Evolutionary conservation across 2,888 invertebrate species (phyloP).

Genomic region (Caenorhabditis drosophilae): DNA sequence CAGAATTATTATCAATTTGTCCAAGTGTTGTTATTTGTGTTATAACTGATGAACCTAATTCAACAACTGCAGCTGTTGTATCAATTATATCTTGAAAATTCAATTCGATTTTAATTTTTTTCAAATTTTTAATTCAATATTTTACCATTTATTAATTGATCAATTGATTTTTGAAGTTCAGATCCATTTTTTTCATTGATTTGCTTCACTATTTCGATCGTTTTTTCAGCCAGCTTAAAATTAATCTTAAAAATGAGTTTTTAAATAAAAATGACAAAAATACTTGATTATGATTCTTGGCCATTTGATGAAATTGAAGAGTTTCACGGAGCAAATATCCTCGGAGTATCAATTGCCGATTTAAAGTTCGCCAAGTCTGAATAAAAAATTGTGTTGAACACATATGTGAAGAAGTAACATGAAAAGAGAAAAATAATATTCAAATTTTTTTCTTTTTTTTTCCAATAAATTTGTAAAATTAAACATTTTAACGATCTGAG

Average conservation of each 20-base stretch:
- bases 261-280: too few relatives aligned
- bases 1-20: slow-evolving; percentile 78
- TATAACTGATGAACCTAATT: slow-evolving; percentile 78
- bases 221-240: slow-evolving; percentile 31
- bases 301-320: slow-evolving; percentile 78
- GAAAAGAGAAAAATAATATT: slow-evolving; percentile 3
- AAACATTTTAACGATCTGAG: too few relatives aligned
- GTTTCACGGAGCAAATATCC: slow-evolving; percentile 81
- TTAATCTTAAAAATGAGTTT: too few relatives aligned
- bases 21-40: slow-evolving; percentile 79
- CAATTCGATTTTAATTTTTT: too few relatives aligned
- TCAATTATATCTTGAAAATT: slow-evolving; percentile 76
- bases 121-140: neutral
- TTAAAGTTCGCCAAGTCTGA: slow-evolving; percentile 81
- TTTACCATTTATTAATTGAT: slow-evolving; percentile 30
- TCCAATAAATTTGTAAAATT: too few relatives aligned
- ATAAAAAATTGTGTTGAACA: slow-evolving; percentile 14
- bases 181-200: slow-evolving; percentile 18
- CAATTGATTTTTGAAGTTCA: slow-evolving; percentile 19
- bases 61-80: slow-evolving; percentile 81
- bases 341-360: slow-evolving; percentile 80
- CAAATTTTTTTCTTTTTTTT: too few relatives aligned
- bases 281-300: slow-evolving; percentile 71
- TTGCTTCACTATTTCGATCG: slow-evolving; percentile 26
- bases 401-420: neutral